Percentiles rank a stretch among this genome's conserved stretches.
phyloP scores from a whole-genome alignment of 2,888 invertebrate genomes.

The Lordiphosa andalusiaca region DNA sequence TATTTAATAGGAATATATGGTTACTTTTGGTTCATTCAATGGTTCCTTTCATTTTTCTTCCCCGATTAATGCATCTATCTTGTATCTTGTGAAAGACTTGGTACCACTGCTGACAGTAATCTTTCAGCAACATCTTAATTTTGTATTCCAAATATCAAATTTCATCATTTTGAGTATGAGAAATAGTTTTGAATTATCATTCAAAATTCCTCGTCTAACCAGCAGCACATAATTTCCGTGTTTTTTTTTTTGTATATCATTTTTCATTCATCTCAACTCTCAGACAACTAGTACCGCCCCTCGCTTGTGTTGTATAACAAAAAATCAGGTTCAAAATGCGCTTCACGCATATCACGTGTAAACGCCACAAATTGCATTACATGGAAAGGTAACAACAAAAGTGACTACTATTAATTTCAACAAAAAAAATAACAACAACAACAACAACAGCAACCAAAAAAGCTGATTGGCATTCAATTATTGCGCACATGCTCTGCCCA shows the following conservation, averaged over 20 bases:
- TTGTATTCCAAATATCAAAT: too few relatives aligned
- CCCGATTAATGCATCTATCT: too few relatives aligned
- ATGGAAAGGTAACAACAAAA: slow-evolving; percentile 19
- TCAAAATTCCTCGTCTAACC: too few relatives aligned
- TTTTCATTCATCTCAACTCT: too few relatives aligned
- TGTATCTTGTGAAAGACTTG: too few relatives aligned
- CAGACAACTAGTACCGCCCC: background rate
- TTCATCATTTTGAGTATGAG: too few relatives aligned
- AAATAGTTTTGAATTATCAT: too few relatives aligned
- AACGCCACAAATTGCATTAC: slow-evolving; percentile 44
- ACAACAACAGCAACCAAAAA: slow-evolving; percentile 1
- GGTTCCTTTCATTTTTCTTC: too few relatives aligned
- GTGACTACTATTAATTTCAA: slow-evolving; percentile 34
- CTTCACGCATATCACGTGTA: slow-evolving; percentile 48
- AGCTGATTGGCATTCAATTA: slow-evolving; percentile 55
- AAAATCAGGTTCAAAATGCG: slow-evolving; percentile 29
- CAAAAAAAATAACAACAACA: background rate
- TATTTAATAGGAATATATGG: too few relatives aligned
- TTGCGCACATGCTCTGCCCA: slow-evolving; percentile 21
- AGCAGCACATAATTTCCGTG: background rate
- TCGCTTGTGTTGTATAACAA: slow-evolving; percentile 38
- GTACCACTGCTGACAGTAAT: too few relatives aligned
- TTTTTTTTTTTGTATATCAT: background rate
- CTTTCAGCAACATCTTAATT: too few relatives aligned
- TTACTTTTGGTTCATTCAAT: too few relatives aligned